Evolutionary conservation across 2,797 vertebrate genomes (phyloP).

Genomic region (Lagorchestes hirsutus): DNA sequence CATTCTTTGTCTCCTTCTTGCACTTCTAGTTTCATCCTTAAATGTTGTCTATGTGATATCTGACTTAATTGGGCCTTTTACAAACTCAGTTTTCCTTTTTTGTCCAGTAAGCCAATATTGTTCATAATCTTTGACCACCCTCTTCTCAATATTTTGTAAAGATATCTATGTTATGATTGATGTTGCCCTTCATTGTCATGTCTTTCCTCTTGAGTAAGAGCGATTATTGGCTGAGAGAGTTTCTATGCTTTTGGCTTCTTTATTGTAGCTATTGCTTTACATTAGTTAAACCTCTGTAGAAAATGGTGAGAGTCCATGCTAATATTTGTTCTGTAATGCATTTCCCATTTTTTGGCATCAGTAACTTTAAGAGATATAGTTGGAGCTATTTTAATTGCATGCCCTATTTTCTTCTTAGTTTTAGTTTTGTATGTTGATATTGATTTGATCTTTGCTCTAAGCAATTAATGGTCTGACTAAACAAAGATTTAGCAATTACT

Average conservation of each 20-base stretch:
- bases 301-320: neutral
- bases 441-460: neutral
- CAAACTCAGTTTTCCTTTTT: neutral
- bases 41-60: neutral
- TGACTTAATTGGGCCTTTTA: neutral
- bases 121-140: neutral
- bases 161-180: neutral
- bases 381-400: neutral
- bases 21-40: neutral
- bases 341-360: neutral
- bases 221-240: neutral
- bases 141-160: neutral
- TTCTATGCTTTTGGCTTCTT: neutral
- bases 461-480: neutral
- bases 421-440: neutral
- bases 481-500: neutral
- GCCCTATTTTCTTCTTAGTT: neutral
- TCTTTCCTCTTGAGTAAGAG: neutral
- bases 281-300: neutral
- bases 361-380: neutral
- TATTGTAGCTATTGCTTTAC: neutral
- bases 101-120: neutral
- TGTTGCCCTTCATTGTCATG: neutral
- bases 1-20: neutral
- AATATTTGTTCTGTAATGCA: neutral